These are phyloP conservation scores for Ivindomyrus marchei DNA, from an alignment of 2,113 vertebrate genomes.

Conservation along the genomic window DNA sequence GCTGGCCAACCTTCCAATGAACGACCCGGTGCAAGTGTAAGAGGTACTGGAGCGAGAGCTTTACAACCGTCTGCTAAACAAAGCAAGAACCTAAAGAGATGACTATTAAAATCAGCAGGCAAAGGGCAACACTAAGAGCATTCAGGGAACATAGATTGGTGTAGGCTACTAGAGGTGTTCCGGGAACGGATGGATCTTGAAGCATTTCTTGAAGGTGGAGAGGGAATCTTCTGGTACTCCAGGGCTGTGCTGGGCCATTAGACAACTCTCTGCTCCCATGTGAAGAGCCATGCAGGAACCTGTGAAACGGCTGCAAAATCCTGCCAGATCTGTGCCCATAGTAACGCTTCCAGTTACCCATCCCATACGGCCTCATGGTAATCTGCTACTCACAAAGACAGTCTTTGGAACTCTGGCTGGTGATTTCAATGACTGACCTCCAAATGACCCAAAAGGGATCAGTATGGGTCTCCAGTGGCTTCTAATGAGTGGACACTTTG, in stretches of 20 bases:
- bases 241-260: background rate
- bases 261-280: background rate
- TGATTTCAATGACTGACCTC: background rate
- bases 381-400: background rate
- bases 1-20: background rate
- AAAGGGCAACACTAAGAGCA: background rate
- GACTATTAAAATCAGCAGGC: background rate
- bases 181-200: background rate
- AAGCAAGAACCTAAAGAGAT: background rate
- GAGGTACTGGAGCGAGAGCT: background rate
- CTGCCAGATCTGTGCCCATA: background rate
- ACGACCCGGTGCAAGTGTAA: background rate
- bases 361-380: background rate
- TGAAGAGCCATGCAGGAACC: background rate
- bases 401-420: background rate
- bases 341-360: background rate
- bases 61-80: background rate
- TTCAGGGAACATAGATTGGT: background rate
- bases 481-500: slow-evolving; percentile 9
- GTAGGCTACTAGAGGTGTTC: background rate
- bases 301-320: background rate
- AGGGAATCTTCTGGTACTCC: background rate
- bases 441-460: background rate
- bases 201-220: background rate
- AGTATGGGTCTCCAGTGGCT: background rate